A percentile compares a stretch with the other conserved stretches of the same genome.
These are phyloP conservation scores for Parazoanthus swiftii DNA, from an alignment of 92 coral and sea anemone genomes.

Conservation along the genomic window DNA sequence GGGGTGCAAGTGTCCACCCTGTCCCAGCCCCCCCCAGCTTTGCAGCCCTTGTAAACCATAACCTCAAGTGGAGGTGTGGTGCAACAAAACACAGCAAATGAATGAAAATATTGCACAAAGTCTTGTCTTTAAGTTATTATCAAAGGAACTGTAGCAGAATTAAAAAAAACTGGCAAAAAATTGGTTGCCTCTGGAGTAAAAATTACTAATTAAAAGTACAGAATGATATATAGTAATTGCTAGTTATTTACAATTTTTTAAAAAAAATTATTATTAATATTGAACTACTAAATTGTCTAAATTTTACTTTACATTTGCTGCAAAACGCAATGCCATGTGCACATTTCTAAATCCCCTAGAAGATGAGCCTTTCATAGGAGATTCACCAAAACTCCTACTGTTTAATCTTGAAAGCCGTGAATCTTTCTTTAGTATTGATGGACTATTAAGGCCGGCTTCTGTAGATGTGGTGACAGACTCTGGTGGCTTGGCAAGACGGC, in stretches of 20 bases:
- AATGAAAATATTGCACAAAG: no score
- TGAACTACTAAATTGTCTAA: background rate
- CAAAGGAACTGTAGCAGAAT: no score
- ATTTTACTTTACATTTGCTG: conserved; percentile 67
- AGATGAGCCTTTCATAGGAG: conserved; percentile 57
- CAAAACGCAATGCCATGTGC: conserved; percentile 67
- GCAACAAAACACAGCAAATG: no score
- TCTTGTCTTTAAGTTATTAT: no score
- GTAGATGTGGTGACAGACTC: conserved; percentile 50
- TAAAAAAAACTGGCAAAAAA: no score
- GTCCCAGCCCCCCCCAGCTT: no score
- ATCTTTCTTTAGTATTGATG: conserved; percentile 80
- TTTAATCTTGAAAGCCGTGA: conserved; percentile 47
- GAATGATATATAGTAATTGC: background rate
- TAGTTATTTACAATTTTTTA: no score
- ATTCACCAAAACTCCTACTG: conserved; percentile 32
- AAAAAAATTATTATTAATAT: no score
- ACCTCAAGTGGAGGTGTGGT: no score
- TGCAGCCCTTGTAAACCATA: no score
- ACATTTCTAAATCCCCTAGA: conserved; percentile 48
- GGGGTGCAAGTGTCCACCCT: no score
- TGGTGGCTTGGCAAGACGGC: conserved; percentile 72
- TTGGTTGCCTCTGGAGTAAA: no score
- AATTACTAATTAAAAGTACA: background rate
- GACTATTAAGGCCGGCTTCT: conserved; percentile 56